Base-by-base conservation (phyloP, 2,888 invertebrate genomes). In the Chymomyza fuscimana region DNA sequence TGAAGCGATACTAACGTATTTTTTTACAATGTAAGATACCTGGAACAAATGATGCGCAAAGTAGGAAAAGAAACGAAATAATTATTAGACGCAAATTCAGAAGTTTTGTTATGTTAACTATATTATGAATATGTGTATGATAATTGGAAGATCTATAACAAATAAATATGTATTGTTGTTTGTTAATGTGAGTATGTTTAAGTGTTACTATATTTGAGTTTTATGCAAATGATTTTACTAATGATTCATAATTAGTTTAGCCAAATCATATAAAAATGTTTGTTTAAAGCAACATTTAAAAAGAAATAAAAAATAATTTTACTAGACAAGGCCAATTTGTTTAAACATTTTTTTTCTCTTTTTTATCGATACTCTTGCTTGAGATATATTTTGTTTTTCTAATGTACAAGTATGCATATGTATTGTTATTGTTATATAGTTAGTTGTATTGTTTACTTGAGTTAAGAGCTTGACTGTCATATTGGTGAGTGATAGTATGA, bases 21-120 rank as follows among this genome's bases (percentile, higher is more conserved):
- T 89, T 87, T 89, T 89, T 88, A 89, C 88, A 88, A 89, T 89
- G 88, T 89, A 89, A 89, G 85, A 89, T 82, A 89, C 89, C 89
- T 89, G 89, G 77, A 84, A 86, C 83, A 89, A 80, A 88, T 86
- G 85, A 86, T 77, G 87, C 87, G 85, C 85, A 86, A 85, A 88
- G 85, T 88, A 86, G 79, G 82, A 84, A 84, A 86, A 84, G 84
- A 84, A 84, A 84, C 80, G 72, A 84, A 86, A 84, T 75, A 82
- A 69, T 86, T 84, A 84, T 84, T 86, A 84, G 86, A 84, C 71
- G 74, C 84, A 68, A 84, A 77, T 86, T 74, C 80, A 80, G 77
- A 86, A 79, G 80, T 5, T 22, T 73, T 67, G 67, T 56, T 69
- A 72, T 72, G 70, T 77, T 78, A 79, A 75, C 86, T 74, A 73